Percentiles rank a stretch among this genome's conserved stretches.
These are phyloP conservation scores for Ormia ochracea DNA, from an alignment of 2,888 invertebrate species.

Conservation along the genomic window DNA sequence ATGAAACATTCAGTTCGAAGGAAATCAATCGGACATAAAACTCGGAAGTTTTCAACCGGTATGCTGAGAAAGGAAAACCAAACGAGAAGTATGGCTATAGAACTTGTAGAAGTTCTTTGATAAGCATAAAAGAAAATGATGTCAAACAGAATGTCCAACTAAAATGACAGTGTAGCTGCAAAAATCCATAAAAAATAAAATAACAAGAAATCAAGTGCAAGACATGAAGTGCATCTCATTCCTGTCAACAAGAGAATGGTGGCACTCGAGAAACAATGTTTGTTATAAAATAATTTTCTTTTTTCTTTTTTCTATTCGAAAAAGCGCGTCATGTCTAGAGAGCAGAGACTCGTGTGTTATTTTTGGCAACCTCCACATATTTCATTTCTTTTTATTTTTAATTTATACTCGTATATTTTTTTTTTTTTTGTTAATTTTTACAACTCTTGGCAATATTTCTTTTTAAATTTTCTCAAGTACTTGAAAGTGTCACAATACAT, in stretches of 20 bases:
- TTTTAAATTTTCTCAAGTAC: background rate
- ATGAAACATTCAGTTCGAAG: no score
- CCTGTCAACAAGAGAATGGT: constrained; percentile 38
- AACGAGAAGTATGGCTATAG: no score
- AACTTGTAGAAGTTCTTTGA: no score
- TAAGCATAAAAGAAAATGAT: background rate
- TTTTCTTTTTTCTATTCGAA: background rate
- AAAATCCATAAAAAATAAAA: background rate
- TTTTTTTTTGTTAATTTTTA: background rate
- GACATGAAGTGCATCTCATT: constrained; percentile 33
- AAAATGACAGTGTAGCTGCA: background rate
- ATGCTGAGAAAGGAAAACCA: no score
- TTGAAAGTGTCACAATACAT: constrained; percentile 45
- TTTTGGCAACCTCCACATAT: constrained; percentile 27
- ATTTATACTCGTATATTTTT: background rate
- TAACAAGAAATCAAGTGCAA: background rate
- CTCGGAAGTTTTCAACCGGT: no score
- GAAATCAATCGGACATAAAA: no score
- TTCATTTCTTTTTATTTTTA: constrained; percentile 9
- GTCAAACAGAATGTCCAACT: background rate
- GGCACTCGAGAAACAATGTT: constrained; percentile 42
- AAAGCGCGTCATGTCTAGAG: background rate
- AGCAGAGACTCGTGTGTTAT: background rate
- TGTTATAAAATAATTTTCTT: constrained; percentile 21
- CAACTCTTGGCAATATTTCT: constrained; percentile 4